phyloP scores from a whole-genome alignment of 2,888 invertebrate genomes.

The Girardia tigrina region DNA sequence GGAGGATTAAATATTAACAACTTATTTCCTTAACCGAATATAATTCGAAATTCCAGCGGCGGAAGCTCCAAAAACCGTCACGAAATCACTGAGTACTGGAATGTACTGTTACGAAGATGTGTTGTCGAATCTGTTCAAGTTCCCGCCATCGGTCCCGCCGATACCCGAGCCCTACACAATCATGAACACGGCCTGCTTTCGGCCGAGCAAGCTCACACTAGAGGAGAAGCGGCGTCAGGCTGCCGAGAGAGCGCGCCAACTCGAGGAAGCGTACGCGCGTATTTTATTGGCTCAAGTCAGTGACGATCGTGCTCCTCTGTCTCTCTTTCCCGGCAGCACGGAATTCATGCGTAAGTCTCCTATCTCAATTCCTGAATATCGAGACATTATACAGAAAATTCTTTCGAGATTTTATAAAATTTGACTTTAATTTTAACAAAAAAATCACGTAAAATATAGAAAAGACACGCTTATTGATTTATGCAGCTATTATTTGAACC shows the following conservation, averaged over 20 bases:
- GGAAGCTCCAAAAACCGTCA: not conserved
- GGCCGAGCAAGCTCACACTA: not conserved
- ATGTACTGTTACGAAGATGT: not conserved
- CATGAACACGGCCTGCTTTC: not conserved
- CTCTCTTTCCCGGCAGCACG: not conserved
- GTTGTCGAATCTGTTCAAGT: not conserved
- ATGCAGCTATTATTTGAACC: no score
- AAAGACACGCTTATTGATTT: no score
- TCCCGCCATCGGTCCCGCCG: not conserved
- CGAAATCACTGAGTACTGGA: not conserved
- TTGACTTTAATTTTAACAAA: no score
- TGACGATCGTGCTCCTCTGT: not conserved
- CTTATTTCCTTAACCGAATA: no score
- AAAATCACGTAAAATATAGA: no score
- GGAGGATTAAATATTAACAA: no score
- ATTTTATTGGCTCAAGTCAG: not conserved
- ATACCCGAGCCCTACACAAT: not conserved
- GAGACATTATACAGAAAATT: no score
- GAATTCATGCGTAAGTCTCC: conserved; percentile 23
- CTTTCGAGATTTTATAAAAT: no score
- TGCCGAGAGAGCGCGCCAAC: not conserved
- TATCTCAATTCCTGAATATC: no score
- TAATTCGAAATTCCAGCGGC: no score
- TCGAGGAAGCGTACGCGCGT: conserved; percentile 1
- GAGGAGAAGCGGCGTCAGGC: not conserved